phyloP scores from a whole-genome alignment of 2,797 vertebrate species.

The Pangasius mekongensis region DNA sequence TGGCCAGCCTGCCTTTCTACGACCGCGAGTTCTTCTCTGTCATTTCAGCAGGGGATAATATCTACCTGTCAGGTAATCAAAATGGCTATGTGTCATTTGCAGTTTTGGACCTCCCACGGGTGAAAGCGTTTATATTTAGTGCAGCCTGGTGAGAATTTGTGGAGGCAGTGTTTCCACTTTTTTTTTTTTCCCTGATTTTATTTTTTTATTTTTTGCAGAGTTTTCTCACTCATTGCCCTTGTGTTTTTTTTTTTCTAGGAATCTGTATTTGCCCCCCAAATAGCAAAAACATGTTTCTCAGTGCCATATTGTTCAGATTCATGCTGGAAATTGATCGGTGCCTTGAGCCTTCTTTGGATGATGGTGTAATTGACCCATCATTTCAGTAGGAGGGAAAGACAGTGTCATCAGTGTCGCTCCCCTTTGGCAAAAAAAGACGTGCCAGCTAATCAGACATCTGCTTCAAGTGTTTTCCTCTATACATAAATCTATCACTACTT shows the following conservation, averaged over 20 bases:
- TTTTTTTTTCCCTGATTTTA: conserved; percentile 17
- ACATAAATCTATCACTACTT: not conserved
- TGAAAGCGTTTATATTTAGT: conserved; percentile 52
- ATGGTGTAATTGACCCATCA: conserved; percentile 27
- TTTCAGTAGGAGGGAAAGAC: conserved; percentile 19
- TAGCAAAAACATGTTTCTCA: conserved; percentile 7
- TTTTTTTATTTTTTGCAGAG: not conserved
- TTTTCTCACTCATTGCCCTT: not conserved
- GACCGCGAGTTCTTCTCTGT: conserved; percentile 98
- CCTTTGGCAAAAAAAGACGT: conserved; percentile 18
- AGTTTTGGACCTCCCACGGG: conserved; percentile 41
- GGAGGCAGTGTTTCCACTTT: conserved; percentile 17
- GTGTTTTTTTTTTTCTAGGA: not conserved
- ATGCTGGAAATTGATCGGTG: conserved; percentile 26
- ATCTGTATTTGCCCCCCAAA: not conserved
- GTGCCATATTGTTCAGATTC: conserved; percentile 5
- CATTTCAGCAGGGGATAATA: conserved; percentile 97
- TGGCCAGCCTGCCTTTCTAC: conserved; percentile 61
- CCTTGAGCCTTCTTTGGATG: conserved; percentile 22
- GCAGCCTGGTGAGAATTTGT: conserved; percentile 19
- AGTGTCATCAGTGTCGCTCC: not conserved
- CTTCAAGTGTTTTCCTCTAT: not conserved
- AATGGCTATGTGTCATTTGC: conserved; percentile 49
- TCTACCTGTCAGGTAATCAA: conserved; percentile 92
- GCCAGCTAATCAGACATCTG: not conserved